phyloP scores from a whole-genome alignment of 2,888 invertebrate genomes.

The Cyaniris semiargus region DNA sequence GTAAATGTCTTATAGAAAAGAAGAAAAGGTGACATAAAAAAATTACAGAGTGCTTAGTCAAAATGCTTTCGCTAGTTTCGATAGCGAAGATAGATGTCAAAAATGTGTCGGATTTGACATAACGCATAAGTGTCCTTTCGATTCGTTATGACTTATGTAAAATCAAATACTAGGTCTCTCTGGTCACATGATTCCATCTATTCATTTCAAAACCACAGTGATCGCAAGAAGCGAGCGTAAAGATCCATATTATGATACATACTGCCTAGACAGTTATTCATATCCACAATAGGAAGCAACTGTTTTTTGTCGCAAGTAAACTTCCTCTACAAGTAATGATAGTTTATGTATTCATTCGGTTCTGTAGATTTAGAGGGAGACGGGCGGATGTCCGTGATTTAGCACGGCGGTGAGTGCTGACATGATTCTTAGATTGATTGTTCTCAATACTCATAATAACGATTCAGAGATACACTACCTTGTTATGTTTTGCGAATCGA shows the following conservation, averaged over 20 bases:
- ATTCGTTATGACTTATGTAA: too few species aligned
- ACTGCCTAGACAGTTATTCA: background rate
- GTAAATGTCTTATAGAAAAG: background rate
- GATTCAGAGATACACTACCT: conserved; percentile 55
- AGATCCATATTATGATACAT: background rate
- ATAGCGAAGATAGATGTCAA: too few species aligned
- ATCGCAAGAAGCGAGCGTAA: background rate
- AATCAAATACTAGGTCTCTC: too few species aligned
- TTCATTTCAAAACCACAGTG: too few species aligned
- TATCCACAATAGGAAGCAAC: conserved; percentile 21
- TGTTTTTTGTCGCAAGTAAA: conserved; percentile 14
- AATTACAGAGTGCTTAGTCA: too few species aligned
- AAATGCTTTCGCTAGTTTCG: too few species aligned
- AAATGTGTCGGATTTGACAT: too few species aligned
- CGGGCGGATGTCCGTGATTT: conserved; percentile 74
- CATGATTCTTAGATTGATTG: conserved; percentile 66
- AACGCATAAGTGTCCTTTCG: too few species aligned
- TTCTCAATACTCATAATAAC: conserved; percentile 71
- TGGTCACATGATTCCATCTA: too few species aligned
- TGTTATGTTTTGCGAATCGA: background rate
- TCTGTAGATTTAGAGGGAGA: conserved; percentile 51
- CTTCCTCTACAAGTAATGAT: conserved; percentile 17
- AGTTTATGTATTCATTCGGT: conserved; percentile 42
- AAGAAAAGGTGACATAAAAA: background rate
- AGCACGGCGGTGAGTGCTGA: conserved; percentile 59